Evolutionary conservation across 2,113 vertebrate species (phyloP), one percentile per base, ranked within the genome.

Genomic region (Rhinopomastus cyanomelas): DNA sequence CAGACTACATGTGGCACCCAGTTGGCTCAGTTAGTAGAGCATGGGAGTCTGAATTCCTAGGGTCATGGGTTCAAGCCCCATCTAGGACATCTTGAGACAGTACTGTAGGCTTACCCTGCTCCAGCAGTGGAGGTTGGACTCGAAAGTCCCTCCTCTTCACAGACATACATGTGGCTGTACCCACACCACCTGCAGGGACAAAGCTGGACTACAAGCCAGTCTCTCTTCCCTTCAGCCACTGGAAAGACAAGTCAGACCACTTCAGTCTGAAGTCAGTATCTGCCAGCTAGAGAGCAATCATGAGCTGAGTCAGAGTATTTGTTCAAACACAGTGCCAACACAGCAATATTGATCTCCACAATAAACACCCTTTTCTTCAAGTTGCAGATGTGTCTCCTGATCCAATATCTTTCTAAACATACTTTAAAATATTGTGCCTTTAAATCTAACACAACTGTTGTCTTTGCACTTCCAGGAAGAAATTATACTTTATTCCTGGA

Each of bases 151-250:
- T 48, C 5, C 32, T 80, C 11, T 30, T 89, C 56, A 55, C 36
- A 83, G 57, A 22, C 19, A 13, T 6, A 49, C 0, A 0, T 8
- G 12, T 44, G 62, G 8, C 34, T 60, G 18, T 32, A 48, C 11
- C 27, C 29, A 53, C 26, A 13, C 9, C 0, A 1, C 21, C 21
- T 56, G n/a, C 34, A 88, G 29, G 23, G 20, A 22, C 0, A 32
- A 52, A 74, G 36, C 0, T 57, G 44, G 34, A 48, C 13, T 8
- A 20, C 5, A 46, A 59, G 3, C 23, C 66, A 71, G 16, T 4
- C 48, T 42, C 32, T 87, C n/a, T 27, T 37, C 32, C 66, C 29
- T 57, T 32, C 66, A 74, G 29, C 21, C 34, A n/a, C 32, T 9
- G 3, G 30, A 18, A 23, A 66, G 30, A 30, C 27, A 62, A 62